Evolutionary conservation across 1,140 invertebrate genomes (phyloP), one percentile per base, ranked within the genome.

Genomic region (Drosophila varians): DNA sequence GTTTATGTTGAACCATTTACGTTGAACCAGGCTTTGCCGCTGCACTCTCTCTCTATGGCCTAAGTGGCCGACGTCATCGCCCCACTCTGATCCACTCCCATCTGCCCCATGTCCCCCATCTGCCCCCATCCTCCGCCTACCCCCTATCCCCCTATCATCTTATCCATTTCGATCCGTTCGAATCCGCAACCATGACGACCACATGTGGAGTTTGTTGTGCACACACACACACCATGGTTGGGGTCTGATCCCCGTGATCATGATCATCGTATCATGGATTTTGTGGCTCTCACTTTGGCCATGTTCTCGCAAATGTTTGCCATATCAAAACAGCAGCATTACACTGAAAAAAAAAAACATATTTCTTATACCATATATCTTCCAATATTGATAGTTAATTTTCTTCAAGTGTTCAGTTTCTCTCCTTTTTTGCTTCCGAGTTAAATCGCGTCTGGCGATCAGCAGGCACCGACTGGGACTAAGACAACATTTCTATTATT

Each of bases 121-220:
- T 31, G 12, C 4, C n/a, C 28, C 23, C n/a, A 45, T 26, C 14
- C 34, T 36, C 8, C 11, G 21, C 11, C 58, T 38, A 4, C 21
- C 4, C n/a, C 36, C 18, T n/a, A 51, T 40, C 14, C 26, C 40
- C 8, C 5, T 31, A 25, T n/a, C 58, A 42, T 65, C 38, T 25
- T 25, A 66, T 65, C 60, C 36, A 38, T 38, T 38, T 16, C 14
- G 38, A 49, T 65, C 34, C 61, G 23, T 62, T 61, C 55, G 40
- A 18, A 65, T 42, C 64, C 60, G 23, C 51, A 31, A 25, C 47
- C 38, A 66, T 52, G 34, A 34, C 51, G 80, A 80, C 80, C 80
- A 73, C 82, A 86, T 86, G 82, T 86, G 80, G 80, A 76, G 80
- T 86, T 86, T 86, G 80, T 87, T 86, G 80, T 83, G 78, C 78